These are phyloP conservation scores for Onthophagus taurus DNA, from an alignment of 1,140 invertebrate genomes.

Conservation along the genomic window DNA sequence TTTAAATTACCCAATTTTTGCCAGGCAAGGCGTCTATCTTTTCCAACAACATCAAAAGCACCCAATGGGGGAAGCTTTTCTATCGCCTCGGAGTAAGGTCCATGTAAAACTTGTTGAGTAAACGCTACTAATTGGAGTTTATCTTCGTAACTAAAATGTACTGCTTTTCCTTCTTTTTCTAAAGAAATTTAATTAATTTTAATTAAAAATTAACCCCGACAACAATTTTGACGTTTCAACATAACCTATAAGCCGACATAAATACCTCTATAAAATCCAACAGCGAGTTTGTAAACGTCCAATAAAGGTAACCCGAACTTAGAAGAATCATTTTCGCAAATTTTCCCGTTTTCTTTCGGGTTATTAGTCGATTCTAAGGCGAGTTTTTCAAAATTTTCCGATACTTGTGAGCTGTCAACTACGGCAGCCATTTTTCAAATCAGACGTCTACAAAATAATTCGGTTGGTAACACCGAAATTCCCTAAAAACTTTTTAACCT, in stretches of 20 bases:
- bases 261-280: constrained; percentile 84
- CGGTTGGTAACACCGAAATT: too few relatives aligned
- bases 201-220: too few relatives aligned
- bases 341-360: constrained; percentile 6
- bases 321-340: constrained; percentile 15
- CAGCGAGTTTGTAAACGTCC: constrained; percentile 77
- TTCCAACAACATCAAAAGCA: constrained; percentile 90
- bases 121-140: constrained; percentile 85
- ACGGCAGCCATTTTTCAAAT: constrained; percentile 25
- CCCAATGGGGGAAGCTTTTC: constrained; percentile 76
- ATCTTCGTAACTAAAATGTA: constrained; percentile 90
- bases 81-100: constrained; percentile 60
- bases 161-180: constrained; percentile 95
- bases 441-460: constrained; percentile 4
- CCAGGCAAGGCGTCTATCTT: constrained; percentile 88
- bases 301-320: constrained; percentile 51
- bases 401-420: constrained; percentile 23
- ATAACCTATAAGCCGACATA: constrained; percentile 14
- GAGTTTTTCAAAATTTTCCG: constrained; percentile 24
- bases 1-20: constrained; percentile 79
- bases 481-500: too few relatives aligned
- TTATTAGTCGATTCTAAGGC: constrained; percentile 16
- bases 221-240: too few relatives aligned
- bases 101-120: constrained; percentile 83
- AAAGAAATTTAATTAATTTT: constrained; percentile 19